Conservation (phyloP, 2,888 invertebrate species). For the Elmis aenea region DNA sequence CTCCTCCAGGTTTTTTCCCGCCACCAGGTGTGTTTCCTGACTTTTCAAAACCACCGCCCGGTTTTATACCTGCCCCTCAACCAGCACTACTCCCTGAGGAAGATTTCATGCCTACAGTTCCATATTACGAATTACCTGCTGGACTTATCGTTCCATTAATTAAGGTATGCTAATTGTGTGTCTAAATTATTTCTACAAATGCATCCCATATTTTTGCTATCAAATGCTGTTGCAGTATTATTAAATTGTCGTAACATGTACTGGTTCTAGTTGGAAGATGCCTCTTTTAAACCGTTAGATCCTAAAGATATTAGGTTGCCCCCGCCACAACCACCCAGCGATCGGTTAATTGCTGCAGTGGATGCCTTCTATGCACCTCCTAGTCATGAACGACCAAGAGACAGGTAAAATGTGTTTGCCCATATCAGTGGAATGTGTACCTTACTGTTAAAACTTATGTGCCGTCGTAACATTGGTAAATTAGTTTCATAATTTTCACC, state of each 20-base stretch:
- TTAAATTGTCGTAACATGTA: constrained; percentile 14
- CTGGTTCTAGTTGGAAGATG: constrained; percentile 71
- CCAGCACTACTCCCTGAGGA: constrained; percentile 56
- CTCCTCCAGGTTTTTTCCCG: constrained; percentile 55
- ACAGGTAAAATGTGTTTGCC: constrained; percentile 59
- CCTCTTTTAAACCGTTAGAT: constrained; percentile 84
- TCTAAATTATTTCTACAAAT: no score
- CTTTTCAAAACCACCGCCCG: constrained; percentile 82
- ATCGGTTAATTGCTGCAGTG: constrained; percentile 85
- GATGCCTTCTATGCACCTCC: constrained; percentile 95
- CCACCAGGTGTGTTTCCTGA: constrained; percentile 62
- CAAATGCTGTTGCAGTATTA: constrained; percentile 10
- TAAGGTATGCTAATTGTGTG: constrained; percentile 54
- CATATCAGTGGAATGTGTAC: constrained; percentile 7
- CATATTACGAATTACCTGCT: constrained; percentile 95
- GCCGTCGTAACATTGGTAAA: no score
- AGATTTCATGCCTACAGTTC: constrained; percentile 82
- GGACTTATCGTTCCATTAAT: constrained; percentile 97
- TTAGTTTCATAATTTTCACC: no score
- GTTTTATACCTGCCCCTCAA: constrained; percentile 54
- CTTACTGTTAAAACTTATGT: no score
- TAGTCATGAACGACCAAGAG: constrained; percentile 90
- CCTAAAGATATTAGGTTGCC: constrained; percentile 87
- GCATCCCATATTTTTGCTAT: no score
- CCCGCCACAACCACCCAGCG: constrained; percentile 92